These are phyloP conservation scores for Channallabes apus DNA, from an alignment of 2,797 vertebrate genomes.

Conservation along the genomic window DNA sequence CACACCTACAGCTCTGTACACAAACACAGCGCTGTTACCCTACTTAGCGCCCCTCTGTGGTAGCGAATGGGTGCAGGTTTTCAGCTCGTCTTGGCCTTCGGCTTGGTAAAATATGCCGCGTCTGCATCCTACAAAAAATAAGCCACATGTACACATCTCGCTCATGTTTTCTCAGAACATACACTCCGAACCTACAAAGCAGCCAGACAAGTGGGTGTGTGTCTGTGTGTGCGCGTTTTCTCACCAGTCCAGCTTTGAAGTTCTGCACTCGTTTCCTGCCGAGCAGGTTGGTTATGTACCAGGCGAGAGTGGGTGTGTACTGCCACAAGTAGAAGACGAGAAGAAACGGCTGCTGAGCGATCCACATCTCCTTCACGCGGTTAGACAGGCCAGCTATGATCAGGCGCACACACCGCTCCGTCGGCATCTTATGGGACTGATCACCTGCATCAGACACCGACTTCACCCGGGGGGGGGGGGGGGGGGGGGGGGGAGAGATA, in stretches of 20 bases:
- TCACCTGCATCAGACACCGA: constrained; percentile 60
- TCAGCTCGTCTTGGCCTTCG: constrained; percentile 61
- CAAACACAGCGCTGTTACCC: neutral
- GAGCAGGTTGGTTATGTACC: constrained; percentile 74
- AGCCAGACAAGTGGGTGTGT: neutral
- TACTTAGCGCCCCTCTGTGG: neutral
- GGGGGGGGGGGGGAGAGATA: too few species aligned
- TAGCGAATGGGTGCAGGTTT: neutral
- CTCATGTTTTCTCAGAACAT: neutral
- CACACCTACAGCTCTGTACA: neutral
- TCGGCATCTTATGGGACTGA: constrained; percentile 87
- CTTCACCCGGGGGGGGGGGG: constrained; percentile 70
- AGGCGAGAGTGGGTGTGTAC: constrained; percentile 85
- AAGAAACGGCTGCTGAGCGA: constrained; percentile 84
- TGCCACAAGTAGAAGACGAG: constrained; percentile 84
- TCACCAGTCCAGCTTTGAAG: constrained; percentile 87
- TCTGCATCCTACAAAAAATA: constrained; percentile 87
- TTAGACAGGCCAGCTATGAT: constrained; percentile 85
- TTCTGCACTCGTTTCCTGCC: constrained; percentile 84
- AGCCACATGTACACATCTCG: neutral
- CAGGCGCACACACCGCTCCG: constrained; percentile 82
- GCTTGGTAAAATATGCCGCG: constrained; percentile 80
- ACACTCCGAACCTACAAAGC: neutral
- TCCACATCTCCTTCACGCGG: constrained; percentile 88
- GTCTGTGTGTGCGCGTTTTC: constrained; percentile 56